Conservation (phyloP, 2,797 vertebrate genomes). For the Pogonophryne albipinna region DNA sequence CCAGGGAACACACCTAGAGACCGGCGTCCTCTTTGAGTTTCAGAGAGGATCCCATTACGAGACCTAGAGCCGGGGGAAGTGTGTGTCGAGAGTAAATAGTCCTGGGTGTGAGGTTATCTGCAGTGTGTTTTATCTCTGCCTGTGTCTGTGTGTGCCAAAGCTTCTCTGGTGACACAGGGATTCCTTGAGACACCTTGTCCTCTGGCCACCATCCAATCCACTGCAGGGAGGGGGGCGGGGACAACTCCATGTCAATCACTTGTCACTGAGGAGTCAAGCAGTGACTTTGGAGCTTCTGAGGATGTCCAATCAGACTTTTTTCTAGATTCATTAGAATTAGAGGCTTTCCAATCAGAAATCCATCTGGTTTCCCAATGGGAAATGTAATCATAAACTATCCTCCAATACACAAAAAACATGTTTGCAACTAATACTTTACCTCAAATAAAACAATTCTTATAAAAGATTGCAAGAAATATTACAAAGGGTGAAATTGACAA, state of each 20-base stretch:
- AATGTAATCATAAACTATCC: not conserved
- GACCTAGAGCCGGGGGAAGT: conserved; percentile 11
- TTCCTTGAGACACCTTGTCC: conserved; percentile 55
- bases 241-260: conserved; percentile 27
- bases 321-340: not conserved
- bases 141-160: conserved; percentile 18
- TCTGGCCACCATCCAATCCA: conserved; percentile 51
- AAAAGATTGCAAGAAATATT: not conserved
- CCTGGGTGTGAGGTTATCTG: conserved; percentile 29
- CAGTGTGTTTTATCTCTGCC: conserved; percentile 22
- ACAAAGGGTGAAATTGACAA: not conserved
- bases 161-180: conserved; percentile 52
- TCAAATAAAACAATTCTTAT: not conserved
- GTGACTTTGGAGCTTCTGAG: not conserved
- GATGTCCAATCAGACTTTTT: not conserved
- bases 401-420: not conserved
- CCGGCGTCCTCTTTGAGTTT: not conserved
- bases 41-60: conserved; percentile 24
- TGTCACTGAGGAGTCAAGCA: conserved; percentile 2
- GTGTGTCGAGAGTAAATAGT: conserved; percentile 48
- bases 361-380: not conserved
- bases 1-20: not conserved
- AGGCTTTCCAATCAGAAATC: conserved; percentile 9
- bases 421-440: no score
- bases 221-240: conserved; percentile 21